These are phyloP conservation scores for Passer montanus DNA, from an alignment of 2,113 vertebrate genomes.

Conservation along the genomic window DNA sequence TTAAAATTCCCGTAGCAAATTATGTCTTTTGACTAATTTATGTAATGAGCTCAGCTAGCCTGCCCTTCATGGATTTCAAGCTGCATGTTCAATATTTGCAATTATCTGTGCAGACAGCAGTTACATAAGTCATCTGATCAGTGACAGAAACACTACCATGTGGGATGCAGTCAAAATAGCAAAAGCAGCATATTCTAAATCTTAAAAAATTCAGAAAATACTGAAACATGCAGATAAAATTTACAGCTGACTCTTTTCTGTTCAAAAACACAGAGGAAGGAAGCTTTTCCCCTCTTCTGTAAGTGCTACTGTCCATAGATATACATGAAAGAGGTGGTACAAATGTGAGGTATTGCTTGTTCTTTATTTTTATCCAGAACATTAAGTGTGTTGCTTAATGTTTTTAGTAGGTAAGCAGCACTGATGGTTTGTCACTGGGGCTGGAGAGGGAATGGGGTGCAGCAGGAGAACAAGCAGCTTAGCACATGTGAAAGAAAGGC, in stretches of 20 bases:
- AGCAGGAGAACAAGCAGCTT: slow-evolving; percentile 7
- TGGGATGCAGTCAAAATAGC: background rate
- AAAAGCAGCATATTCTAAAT: background rate
- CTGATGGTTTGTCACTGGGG: background rate
- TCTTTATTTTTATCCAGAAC: slow-evolving; percentile 29
- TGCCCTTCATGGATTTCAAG: slow-evolving; percentile 54
- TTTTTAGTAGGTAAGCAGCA: slow-evolving; percentile 2
- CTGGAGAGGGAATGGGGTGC: background rate
- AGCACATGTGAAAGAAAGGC: slow-evolving; percentile 1
- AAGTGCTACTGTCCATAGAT: background rate
- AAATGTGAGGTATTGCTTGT: background rate
- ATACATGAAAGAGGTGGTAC: background rate
- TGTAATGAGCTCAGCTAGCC: slow-evolving; percentile 8
- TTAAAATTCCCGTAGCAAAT: slow-evolving; percentile 30
- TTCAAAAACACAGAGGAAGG: background rate
- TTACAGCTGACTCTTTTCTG: background rate
- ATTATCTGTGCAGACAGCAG: slow-evolving; percentile 31
- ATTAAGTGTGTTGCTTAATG: slow-evolving; percentile 54
- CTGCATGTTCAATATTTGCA: slow-evolving; percentile 58
- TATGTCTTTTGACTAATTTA: slow-evolving; percentile 47
- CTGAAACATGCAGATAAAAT: slow-evolving; percentile 3
- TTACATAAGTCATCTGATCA: slow-evolving; percentile 38
- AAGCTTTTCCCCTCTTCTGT: background rate
- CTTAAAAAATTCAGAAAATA: slow-evolving; percentile 6
- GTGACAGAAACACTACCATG: background rate